These are phyloP conservation scores for Recurvirostra avosetta DNA, from an alignment of 2,113 vertebrate species.

Conservation along the genomic window DNA sequence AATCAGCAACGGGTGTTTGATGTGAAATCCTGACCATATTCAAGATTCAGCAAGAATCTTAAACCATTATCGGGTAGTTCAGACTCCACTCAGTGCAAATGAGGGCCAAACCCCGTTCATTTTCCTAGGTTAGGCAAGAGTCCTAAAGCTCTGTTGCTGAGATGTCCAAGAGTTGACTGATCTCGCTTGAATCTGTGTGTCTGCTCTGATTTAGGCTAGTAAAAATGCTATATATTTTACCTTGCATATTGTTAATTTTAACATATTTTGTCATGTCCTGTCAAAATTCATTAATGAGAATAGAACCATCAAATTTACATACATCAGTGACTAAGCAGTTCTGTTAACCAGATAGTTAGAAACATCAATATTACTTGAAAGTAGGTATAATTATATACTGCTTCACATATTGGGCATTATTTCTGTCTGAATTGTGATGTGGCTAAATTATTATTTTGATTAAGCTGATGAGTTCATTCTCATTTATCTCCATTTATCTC, in stretches of 20 bases:
- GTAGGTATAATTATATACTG: background rate
- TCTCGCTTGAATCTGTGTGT: background rate
- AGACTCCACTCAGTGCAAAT: background rate
- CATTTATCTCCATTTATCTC: background rate
- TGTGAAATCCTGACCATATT: background rate
- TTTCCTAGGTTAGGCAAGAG: background rate
- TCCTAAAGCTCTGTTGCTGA: background rate
- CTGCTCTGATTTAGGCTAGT: background rate
- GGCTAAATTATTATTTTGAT: constrained; percentile 26
- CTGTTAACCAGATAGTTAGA: background rate
- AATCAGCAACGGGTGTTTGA: background rate
- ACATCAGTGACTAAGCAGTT: background rate
- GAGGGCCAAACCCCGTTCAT: background rate
- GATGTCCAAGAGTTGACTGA: background rate
- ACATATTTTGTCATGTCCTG: background rate
- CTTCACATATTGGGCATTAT: background rate
- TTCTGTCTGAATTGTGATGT: background rate
- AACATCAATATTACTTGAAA: background rate
- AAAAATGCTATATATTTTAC: background rate
- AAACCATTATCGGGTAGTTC: background rate
- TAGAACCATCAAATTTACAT: background rate
- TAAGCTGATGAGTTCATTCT: background rate
- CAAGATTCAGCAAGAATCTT: background rate
- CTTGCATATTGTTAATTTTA: background rate
- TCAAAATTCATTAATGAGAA: background rate